Base-by-base conservation (phyloP, 2,888 invertebrate genomes). In the Hylaea fasciaria region DNA sequence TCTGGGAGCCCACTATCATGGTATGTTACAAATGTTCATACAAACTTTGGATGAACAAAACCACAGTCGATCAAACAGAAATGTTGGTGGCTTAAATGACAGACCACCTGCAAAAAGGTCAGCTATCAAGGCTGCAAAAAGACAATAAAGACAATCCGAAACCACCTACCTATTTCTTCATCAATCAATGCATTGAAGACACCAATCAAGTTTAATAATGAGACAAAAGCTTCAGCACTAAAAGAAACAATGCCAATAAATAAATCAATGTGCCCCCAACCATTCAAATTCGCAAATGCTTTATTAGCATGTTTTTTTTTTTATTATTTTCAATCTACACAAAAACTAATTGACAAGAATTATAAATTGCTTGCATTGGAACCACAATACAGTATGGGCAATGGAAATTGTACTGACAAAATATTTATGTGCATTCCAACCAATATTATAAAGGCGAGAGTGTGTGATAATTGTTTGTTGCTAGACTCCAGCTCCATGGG, bases 311-410 rank as follows among this genome's bases (percentile, higher is more conserved):
- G 3, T 10, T 2, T 7, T 37, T 37, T 10, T 10, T 10, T 37
- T 37, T 12, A 10, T 10, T 1, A 37, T n/a, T 12, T 37, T 12
- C n/a, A 37, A 37, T 1, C 10, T 1, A n/a, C 11, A 37, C 37
- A 37, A 37, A 37, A 37, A 37, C 37, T 37, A 37, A 37, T 37
- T 37, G 37, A 37, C 12, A 37, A 37, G 37, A 37, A 37, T 37
- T 12, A 37, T 37, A 37, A 37, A 37, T 35, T 37, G 37, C 37
- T n/a, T 37, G n/a, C 10, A 37, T 37, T 43, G 16, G 10, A 16
- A 16, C 17, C 14, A 43, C 0, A 1, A 12, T 37, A 37, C 37
- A 37, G 37, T 37, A 37, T 12, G 12, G 37, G 11, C 35, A 22
- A 22, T 22, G 37, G 11, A 3, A 22, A 22, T 22, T 22, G 22